Percentiles rank a stretch among this genome's conserved stretches.
Conservation (phyloP, 2,888 invertebrate species). For the Drosophila aldrichi region DNA sequence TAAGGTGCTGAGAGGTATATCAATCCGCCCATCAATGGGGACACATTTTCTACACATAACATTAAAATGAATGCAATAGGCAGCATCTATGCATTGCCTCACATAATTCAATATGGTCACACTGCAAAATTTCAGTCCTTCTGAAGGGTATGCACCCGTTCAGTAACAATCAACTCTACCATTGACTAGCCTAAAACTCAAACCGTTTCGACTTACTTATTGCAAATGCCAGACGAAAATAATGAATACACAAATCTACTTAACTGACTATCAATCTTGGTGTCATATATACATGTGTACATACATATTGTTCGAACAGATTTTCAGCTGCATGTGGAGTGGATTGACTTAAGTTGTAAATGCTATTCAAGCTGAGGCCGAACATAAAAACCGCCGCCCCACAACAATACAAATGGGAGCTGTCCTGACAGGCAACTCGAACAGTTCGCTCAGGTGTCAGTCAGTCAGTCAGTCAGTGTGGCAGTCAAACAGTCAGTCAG, state of each 20-base stretch:
- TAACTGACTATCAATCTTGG: slow-evolving; percentile 16
- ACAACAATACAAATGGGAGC: slow-evolving; percentile 45
- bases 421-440: slow-evolving; percentile 51
- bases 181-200: background rate
- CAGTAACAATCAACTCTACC: background rate
- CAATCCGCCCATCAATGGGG: too few species aligned
- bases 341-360: slow-evolving; percentile 24
- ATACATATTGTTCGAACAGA: slow-evolving; percentile 9
- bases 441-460: slow-evolving; percentile 68
- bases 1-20: too few species aligned
- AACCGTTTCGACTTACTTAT: background rate
- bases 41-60: too few species aligned
- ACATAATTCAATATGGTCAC: too few species aligned
- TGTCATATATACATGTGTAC: slow-evolving; percentile 21
- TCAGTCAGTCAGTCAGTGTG: slow-evolving; percentile 29
- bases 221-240: slow-evolving; percentile 7
- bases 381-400: slow-evolving; percentile 44
- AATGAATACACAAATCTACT: slow-evolving; percentile 11
- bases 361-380: slow-evolving; percentile 19
- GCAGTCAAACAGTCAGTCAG: slow-evolving; percentile 1
- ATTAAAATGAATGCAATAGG: too few species aligned
- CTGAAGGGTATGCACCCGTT: background rate
- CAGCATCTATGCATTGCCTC: too few species aligned
- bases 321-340: slow-evolving; percentile 30
- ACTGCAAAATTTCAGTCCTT: too few species aligned